Conservation (phyloP, 2,888 invertebrate species). For the Lycophotia porphyrea region DNA sequence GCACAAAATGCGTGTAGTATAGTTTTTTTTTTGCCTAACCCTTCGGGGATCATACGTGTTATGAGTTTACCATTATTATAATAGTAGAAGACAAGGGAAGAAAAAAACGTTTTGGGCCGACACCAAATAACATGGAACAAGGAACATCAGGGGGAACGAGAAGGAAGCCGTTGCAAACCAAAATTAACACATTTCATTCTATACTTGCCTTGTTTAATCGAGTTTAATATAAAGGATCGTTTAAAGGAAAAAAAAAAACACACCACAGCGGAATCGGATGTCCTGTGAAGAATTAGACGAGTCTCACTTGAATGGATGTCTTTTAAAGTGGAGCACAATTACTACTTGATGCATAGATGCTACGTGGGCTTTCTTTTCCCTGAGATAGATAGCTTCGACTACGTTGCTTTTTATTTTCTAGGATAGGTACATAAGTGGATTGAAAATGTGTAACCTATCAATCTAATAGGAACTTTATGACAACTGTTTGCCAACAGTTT, state of each 20-base stretch:
- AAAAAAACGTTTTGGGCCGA: too few species aligned
- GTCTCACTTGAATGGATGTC: constrained; percentile 33
- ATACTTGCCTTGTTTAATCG: background rate
- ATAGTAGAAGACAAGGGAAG: background rate
- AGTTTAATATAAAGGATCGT: background rate
- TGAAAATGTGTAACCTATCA: constrained; percentile 6
- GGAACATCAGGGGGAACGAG: too few species aligned
- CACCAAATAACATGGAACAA: too few species aligned
- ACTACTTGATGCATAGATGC: constrained; percentile 44
- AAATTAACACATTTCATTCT: background rate
- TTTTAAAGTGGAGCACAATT: constrained; percentile 46
- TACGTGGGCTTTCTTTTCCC: constrained; percentile 15
- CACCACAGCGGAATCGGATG: constrained; percentile 22
- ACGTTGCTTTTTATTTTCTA: constrained; percentile 11
- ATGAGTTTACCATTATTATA: background rate
- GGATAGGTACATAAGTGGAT: background rate
- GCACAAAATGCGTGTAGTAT: background rate
- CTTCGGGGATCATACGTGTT: background rate
- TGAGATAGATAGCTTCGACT: constrained; percentile 31
- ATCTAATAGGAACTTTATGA: background rate
- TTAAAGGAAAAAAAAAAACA: constrained; percentile 6
- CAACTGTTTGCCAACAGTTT: background rate
- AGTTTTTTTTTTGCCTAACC: background rate
- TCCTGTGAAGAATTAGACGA: constrained; percentile 25
- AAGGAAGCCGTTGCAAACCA: background rate